Percentiles rank a stretch among this genome's conserved stretches.
Evolutionary conservation across 2,797 vertebrate genomes (phyloP).

Genomic region (Karalla daura): DNA sequence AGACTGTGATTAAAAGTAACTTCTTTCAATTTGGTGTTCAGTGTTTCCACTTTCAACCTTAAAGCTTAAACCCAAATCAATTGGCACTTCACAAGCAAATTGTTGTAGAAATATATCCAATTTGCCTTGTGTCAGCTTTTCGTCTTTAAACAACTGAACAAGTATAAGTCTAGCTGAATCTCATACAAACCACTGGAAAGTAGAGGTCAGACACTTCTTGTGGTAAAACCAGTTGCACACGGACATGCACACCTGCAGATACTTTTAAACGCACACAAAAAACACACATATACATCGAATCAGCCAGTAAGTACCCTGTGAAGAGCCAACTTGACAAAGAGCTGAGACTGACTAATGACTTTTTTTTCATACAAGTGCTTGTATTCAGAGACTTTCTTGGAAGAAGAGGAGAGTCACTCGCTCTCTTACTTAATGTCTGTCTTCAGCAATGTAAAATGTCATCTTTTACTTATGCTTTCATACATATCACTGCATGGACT

Average conservation of each 20-base stretch:
- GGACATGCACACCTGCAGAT: background rate
- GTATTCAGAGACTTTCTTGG: slow-evolving; percentile 29
- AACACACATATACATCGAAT: slow-evolving; percentile 8
- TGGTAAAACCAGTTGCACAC: slow-evolving; percentile 4
- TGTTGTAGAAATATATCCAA: background rate
- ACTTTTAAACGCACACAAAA: background rate
- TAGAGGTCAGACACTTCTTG: background rate
- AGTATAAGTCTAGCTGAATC: background rate
- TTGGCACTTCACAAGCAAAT: background rate
- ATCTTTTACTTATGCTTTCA: slow-evolving; percentile 62
- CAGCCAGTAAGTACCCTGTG: slow-evolving; percentile 3
- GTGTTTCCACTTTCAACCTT: background rate
- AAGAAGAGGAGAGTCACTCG: slow-evolving; percentile 8
- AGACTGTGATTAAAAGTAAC: background rate
- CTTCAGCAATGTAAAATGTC: slow-evolving; percentile 30
- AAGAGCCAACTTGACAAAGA: slow-evolving; percentile 29
- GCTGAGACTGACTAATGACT: slow-evolving; percentile 26
- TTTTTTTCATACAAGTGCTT: slow-evolving; percentile 48
- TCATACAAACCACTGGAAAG: slow-evolving; percentile 9
- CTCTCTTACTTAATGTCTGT: slow-evolving; percentile 28
- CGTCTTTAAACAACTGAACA: no score
- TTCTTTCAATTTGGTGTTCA: background rate
- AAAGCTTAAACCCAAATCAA: background rate
- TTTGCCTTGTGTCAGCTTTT: no score
- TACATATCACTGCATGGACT: slow-evolving; percentile 90